These are phyloP conservation scores for Xenopus borealis DNA, from an alignment of 2,113 vertebrate genomes.

Conservation along the genomic window DNA sequence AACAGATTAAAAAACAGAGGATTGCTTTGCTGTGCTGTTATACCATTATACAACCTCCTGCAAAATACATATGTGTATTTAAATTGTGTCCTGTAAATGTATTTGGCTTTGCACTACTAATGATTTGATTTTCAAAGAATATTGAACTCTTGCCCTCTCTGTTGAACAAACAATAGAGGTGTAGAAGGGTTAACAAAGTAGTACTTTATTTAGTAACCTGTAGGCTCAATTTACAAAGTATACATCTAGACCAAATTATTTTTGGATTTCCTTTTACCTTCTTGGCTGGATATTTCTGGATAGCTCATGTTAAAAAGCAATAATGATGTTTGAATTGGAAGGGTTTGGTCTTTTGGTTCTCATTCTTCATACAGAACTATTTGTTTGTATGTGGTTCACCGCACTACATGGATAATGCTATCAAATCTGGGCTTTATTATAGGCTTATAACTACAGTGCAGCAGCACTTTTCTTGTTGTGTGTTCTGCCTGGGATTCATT, in stretches of 20 bases:
- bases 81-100: no score
- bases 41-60: no score
- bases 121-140: no score
- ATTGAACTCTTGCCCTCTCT: not conserved
- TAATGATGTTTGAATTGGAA: conserved; percentile 67
- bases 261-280: conserved; percentile 66
- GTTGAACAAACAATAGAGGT: conserved; percentile 9
- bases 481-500: conserved; percentile 50
- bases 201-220: conserved; percentile 38
- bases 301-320: conserved; percentile 67
- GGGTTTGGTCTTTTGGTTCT: conserved; percentile 54
- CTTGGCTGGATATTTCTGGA: conserved; percentile 59
- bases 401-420: conserved; percentile 61
- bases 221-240: conserved; percentile 45
- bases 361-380: conserved; percentile 63
- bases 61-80: no score
- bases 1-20: no score
- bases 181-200: conserved; percentile 43
- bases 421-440: conserved; percentile 66
- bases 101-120: no score
- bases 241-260: conserved; percentile 55
- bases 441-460: conserved; percentile 51
- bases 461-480: conserved; percentile 48
- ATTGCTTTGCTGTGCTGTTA: no score
- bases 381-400: conserved; percentile 69